Evolutionary conservation across 2,113 vertebrate species (phyloP).

Genomic region (Thalassarche chlororhynchos): DNA sequence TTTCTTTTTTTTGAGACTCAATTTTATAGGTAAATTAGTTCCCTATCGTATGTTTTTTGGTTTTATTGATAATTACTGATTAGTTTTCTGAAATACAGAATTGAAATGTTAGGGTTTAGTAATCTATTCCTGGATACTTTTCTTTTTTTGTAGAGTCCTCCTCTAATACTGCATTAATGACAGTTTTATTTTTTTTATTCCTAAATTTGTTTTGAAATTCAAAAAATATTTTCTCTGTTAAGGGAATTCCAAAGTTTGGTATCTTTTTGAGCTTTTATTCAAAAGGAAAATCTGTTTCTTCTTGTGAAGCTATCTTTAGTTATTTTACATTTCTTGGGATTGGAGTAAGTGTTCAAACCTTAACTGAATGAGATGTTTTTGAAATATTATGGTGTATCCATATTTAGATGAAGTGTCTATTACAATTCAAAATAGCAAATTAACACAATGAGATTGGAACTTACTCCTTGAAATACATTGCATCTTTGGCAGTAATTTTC

Average conservation of each 20-base stretch:
- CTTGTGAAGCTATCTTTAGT: background rate
- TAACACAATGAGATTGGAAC: background rate
- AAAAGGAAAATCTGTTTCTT: background rate
- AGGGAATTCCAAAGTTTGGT: fast-evolving
- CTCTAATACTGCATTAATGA: background rate
- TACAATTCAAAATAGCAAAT: background rate
- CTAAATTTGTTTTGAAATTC: background rate
- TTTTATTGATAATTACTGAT: background rate
- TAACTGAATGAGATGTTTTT: background rate
- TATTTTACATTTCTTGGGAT: background rate
- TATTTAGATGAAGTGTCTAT: background rate
- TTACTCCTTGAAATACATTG: background rate
- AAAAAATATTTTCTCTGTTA: background rate
- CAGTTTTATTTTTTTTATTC: background rate
- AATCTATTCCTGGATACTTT: background rate
- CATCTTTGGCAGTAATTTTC: background rate
- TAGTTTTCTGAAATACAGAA: background rate
- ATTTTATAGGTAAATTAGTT: background rate
- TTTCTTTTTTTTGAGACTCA: background rate
- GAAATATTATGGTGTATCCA: fast-evolving
- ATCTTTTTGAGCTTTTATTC: background rate
- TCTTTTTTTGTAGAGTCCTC: background rate
- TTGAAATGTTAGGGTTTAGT: background rate
- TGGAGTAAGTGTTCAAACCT: background rate
- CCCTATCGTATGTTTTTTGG: background rate